phyloP scores from a whole-genome alignment of 2,113 vertebrate genomes.

The Rana temporaria region DNA sequence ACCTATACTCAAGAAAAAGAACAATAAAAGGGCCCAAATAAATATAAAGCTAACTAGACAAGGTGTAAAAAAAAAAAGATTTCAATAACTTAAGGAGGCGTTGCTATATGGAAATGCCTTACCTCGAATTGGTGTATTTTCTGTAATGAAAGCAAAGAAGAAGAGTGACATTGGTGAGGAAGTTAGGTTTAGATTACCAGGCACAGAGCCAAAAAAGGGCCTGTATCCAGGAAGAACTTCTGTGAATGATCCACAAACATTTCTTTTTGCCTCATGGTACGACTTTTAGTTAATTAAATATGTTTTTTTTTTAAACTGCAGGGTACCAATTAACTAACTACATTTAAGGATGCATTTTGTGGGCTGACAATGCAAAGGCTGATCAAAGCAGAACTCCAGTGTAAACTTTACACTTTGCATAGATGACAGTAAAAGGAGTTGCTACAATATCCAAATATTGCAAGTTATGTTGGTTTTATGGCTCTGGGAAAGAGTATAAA shows the following conservation, averaged over 20 bases:
- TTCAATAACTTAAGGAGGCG: conserved; percentile 62
- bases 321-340: background rate
- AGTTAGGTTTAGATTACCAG: conserved; percentile 60
- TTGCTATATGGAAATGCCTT: conserved; percentile 74
- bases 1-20: background rate
- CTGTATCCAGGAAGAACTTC: conserved; percentile 60
- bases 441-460: too few species aligned
- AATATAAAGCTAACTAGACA: conserved; percentile 54
- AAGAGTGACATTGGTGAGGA: conserved; percentile 69
- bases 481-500: too few species aligned
- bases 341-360: background rate
- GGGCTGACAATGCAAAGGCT: background rate
- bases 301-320: background rate
- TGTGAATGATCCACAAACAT: conserved; percentile 19
- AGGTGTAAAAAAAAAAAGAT: conserved; percentile 61
- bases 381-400: background rate
- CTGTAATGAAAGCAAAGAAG: conserved; percentile 87
- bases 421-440: too few species aligned
- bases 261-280: too few species aligned
- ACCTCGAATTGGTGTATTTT: conserved; percentile 98
- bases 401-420: too few species aligned
- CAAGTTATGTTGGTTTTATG: too few species aligned
- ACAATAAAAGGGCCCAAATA: background rate
- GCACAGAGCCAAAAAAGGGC: conserved; percentile 66
- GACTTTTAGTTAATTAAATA: too few species aligned